Evolutionary conservation across 2,113 vertebrate genomes (phyloP), one percentile per base, ranked within the genome.

Genomic region (Lipophrys pholis): DNA sequence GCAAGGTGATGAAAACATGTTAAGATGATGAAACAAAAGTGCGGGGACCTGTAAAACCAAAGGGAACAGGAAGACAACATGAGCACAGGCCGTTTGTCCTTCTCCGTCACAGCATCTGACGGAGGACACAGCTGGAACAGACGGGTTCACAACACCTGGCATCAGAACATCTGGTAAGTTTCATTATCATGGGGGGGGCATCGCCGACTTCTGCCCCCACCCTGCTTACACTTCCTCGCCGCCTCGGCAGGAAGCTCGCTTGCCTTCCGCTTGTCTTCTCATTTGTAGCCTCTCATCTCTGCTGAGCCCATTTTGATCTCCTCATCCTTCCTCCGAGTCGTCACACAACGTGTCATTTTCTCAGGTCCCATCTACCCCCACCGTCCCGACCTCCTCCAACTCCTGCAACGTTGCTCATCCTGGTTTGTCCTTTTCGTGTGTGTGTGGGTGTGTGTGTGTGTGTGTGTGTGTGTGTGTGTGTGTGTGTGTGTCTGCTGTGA

Each of bases 141-240:
- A 65, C n/a, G 17, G 38, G 68, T 76, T 86, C 45, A 69, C 58
- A 56, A 69, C 69, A 65, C 57, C 49, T 65, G 71, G 70, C 75
- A 81, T 58, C 71, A 15, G 8, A 83, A 81, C 75, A 84, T 77
- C 72, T 83, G 71, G 38, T 65, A 8, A 30, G 35, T 57, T 64
- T 64, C 50, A 74, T 1, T 1, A 30, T 30, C 21, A 30, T 30
- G 43, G 51, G 38, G 51, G 38, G 63, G 55, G 42, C 53, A 53
- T 2, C 8, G 53, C 16, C 10, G 14, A 21, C 56, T 60, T 64
- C 38, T 39, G 21, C 58, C 43, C 12, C 15, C 11, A 3, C 8
- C 11, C 39, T 30, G 54, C 30, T n/a, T 60, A n/a, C 56, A 64
- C 58, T 62, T 14, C 21, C 21, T 45, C 30, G 8, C 7, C 62